These are phyloP conservation scores for Chrysocyon brachyurus DNA, from an alignment of 2,797 vertebrate species.

Conservation along the genomic window DNA sequence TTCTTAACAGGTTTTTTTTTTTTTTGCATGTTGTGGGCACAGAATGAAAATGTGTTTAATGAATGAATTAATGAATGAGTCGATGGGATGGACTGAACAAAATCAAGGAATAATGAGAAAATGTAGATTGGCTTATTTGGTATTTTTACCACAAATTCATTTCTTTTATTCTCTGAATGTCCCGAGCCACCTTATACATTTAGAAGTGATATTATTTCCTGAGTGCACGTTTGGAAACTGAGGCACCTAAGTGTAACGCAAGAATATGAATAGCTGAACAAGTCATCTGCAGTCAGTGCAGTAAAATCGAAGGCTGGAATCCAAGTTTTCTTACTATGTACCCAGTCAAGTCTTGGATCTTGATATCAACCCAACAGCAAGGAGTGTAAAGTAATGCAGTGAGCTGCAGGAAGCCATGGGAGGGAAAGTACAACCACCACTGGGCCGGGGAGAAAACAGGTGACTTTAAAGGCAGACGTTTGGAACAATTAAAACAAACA, in stretches of 20 bases:
- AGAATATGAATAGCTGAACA: conserved; percentile 19
- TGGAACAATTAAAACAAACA: background rate
- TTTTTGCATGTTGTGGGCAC: background rate
- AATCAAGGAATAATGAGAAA: background rate
- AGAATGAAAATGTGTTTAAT: background rate
- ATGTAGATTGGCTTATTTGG: background rate
- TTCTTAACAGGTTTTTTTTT: background rate
- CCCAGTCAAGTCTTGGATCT: background rate
- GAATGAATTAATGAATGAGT: background rate
- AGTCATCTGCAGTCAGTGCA: background rate
- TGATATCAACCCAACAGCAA: background rate
- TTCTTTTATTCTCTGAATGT: background rate
- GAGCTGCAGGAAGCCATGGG: background rate
- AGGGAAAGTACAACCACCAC: background rate
- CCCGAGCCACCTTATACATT: background rate
- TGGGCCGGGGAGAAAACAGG: background rate
- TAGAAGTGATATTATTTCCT: background rate
- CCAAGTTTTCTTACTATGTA: background rate
- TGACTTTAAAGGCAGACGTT: background rate
- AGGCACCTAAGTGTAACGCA: background rate
- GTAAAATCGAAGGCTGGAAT: background rate
- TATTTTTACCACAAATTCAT: background rate
- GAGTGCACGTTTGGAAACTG: background rate
- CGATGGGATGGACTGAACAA: background rate
- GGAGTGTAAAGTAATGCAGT: background rate